Base-by-base conservation (phyloP, 2,113 vertebrate genomes). In the Podiceps cristatus region DNA sequence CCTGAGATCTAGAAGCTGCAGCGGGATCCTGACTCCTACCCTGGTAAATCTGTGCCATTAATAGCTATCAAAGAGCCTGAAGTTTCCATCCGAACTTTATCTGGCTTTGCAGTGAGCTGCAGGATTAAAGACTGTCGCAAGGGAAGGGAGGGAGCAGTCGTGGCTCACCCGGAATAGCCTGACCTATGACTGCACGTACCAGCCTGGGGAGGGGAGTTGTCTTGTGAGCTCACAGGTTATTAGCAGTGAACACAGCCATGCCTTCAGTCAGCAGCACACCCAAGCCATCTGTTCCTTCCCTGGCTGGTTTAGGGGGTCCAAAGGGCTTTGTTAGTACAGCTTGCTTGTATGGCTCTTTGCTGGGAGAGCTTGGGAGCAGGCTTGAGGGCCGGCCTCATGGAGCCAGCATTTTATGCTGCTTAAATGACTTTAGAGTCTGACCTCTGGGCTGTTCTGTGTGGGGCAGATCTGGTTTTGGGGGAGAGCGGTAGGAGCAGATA, bases 1-100 rank as follows among this genome's bases (percentile, higher is more conserved):
- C 55, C 62, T 2, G 80, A 77, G 86, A 74, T 93, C 5, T 83
- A 88, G 91, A 90, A 91, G 75, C 92, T 25, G n/a, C 0, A 7
- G 25, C 10, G 29, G n/a, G 64, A 10, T 79, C 74, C 92, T 94
- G 82, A 87, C 88, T 96, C 81, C 56, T 90, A 4, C 64, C 58
- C 88, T 78, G 92, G 90, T 74, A 95, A 93, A 97, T 95, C 94
- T 96, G 74, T 86, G 96, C 96, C 94, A 96, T 96, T 96, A 97
- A 98, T 97, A 98, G 87, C 96, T 93, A 88, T 92, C 91, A 94
- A 96, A 96, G 89, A 94, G 86, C 94, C 81, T 95, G 84, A 97
- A 97, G 86, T 96, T 96, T 97, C 96, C 93, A 96, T 94, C 68
- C 0, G 24, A 96, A 96, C 92, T 94, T 96, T 90, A 93, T 96